Percentiles rank a stretch among this genome's conserved stretches.
Evolutionary conservation across 2,797 vertebrate species (phyloP).

Genomic region (Heteromormyrus szaboi): DNA sequence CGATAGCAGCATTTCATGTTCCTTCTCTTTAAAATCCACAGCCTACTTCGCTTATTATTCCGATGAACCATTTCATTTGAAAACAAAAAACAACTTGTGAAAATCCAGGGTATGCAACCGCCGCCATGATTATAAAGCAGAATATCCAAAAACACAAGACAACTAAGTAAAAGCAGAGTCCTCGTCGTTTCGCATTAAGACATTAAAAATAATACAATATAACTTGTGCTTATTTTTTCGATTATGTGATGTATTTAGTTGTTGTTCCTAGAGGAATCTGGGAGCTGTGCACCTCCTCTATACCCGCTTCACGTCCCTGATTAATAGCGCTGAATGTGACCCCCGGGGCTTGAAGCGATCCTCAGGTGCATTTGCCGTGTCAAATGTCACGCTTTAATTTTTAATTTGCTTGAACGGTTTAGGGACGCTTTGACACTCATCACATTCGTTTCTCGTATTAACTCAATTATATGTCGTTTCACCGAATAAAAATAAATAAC

Average conservation of each 20-base stretch:
- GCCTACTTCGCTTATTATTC: constrained; percentile 51
- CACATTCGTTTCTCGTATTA: constrained; percentile 90
- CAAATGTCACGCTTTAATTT: constrained; percentile 78
- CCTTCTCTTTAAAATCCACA: constrained; percentile 42
- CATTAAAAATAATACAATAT: background rate
- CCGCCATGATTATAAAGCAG: constrained; percentile 20
- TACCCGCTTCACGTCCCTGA: constrained; percentile 51
- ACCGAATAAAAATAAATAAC: constrained; percentile 50
- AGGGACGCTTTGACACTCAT: constrained; percentile 81
- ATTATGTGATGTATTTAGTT: background rate
- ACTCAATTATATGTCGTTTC: constrained; percentile 67
- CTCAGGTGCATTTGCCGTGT: constrained; percentile 74
- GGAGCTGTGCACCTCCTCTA: background rate
- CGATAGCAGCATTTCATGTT: constrained; percentile 45
- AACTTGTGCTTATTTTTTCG: background rate
- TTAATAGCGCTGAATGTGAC: constrained; percentile 67
- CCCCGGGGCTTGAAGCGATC: constrained; percentile 54
- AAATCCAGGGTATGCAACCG: constrained; percentile 40
- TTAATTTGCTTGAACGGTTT: constrained; percentile 85
- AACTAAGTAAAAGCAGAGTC: background rate
- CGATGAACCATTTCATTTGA: constrained; percentile 52
- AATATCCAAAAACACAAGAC: background rate
- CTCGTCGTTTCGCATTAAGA: background rate
- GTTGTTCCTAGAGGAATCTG: constrained; percentile 10
- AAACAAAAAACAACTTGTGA: constrained; percentile 50